A percentile compares a stretch with the other conserved stretches of the same genome.
Conservation (phyloP, 2,113 vertebrate species). For the Anseranas semipalmata region DNA sequence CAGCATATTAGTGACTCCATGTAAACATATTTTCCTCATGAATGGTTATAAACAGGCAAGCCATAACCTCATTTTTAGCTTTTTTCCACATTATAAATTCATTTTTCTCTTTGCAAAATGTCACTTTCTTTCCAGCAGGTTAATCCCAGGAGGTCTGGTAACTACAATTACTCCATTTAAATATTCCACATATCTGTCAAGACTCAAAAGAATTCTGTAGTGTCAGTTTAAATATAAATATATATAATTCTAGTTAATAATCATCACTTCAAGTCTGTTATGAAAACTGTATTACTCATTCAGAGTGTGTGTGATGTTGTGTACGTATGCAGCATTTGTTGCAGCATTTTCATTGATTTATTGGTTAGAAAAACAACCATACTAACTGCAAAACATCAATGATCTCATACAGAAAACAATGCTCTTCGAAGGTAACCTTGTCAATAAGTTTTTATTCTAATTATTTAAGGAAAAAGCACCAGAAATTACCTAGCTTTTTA, state of each 20-base stretch:
- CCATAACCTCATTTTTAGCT: constrained; percentile 69
- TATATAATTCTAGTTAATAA: constrained; percentile 81
- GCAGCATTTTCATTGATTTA: constrained; percentile 72
- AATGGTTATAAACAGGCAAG: constrained; percentile 66
- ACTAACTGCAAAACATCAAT: constrained; percentile 50
- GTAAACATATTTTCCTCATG: constrained; percentile 69
- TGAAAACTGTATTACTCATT: constrained; percentile 77
- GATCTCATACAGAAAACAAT: constrained; percentile 65
- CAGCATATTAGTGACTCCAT: constrained; percentile 50
- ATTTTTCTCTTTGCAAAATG: constrained; percentile 75
- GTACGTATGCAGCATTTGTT: constrained; percentile 49
- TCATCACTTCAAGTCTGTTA: constrained; percentile 78
- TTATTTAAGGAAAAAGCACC: constrained; percentile 36
- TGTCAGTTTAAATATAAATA: constrained; percentile 86
- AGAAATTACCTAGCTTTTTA: constrained; percentile 58
- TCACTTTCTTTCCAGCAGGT: constrained; percentile 77
- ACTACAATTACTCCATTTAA: constrained; percentile 83
- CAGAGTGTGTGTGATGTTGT: constrained; percentile 59
- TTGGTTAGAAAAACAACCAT: constrained; percentile 67
- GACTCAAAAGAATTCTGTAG: constrained; percentile 81
- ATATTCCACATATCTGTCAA: constrained; percentile 82
- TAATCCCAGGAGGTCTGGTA: constrained; percentile 80
- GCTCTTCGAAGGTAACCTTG: constrained; percentile 65
- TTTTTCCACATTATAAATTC: constrained; percentile 66
- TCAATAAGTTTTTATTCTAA: constrained; percentile 56